Evolutionary conservation across 1,140 invertebrate genomes (phyloP).

Genomic region (Charaxes varanes): DNA sequence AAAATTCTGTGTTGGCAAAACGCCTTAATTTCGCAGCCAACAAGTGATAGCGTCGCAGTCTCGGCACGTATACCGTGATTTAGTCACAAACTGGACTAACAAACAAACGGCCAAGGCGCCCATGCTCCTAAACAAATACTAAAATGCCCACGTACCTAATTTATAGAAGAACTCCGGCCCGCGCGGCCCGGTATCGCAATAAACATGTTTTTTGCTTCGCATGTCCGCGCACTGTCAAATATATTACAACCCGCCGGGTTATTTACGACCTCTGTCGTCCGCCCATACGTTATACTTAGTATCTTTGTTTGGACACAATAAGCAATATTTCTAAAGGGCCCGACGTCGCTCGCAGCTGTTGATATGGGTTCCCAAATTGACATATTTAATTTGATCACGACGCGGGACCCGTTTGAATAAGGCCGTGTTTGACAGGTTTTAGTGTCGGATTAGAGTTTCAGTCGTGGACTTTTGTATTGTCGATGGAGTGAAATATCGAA

Average conservation of each 20-base stretch:
- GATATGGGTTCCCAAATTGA: slow-evolving; percentile 73
- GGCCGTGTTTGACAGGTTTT: slow-evolving; percentile 68
- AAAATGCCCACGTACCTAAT: slow-evolving; percentile 48
- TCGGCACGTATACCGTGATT: slow-evolving; percentile 27
- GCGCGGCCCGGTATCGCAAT: slow-evolving; percentile 55
- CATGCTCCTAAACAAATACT: slow-evolving; percentile 50
- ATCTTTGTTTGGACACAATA: slow-evolving; percentile 75
- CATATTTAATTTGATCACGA: slow-evolving; percentile 73
- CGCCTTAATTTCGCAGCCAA: slow-evolving; percentile 25
- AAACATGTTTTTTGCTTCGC: slow-evolving; percentile 73
- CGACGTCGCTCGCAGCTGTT: slow-evolving; percentile 71
- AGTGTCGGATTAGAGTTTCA: slow-evolving; percentile 69
- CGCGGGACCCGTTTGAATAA: slow-evolving; percentile 48
- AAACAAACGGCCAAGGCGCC: slow-evolving; percentile 27
- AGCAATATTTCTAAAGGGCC: slow-evolving; percentile 72
- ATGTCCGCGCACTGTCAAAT: slow-evolving; percentile 73
- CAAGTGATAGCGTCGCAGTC: slow-evolving; percentile 27
- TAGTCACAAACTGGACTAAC: slow-evolving; percentile 28
- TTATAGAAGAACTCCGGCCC: slow-evolving; percentile 44
- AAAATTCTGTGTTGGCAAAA: slow-evolving; percentile 17
- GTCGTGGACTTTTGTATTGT: slow-evolving; percentile 57
- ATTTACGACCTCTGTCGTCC: slow-evolving; percentile 69
- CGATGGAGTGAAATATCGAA: slow-evolving; percentile 49
- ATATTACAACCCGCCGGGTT: slow-evolving; percentile 71
- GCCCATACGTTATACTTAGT: slow-evolving; percentile 74